Evolutionary conservation across 2,888 invertebrate genomes (phyloP), one percentile per base, ranked within the genome.

Genomic region (Eristalis tenax): DNA sequence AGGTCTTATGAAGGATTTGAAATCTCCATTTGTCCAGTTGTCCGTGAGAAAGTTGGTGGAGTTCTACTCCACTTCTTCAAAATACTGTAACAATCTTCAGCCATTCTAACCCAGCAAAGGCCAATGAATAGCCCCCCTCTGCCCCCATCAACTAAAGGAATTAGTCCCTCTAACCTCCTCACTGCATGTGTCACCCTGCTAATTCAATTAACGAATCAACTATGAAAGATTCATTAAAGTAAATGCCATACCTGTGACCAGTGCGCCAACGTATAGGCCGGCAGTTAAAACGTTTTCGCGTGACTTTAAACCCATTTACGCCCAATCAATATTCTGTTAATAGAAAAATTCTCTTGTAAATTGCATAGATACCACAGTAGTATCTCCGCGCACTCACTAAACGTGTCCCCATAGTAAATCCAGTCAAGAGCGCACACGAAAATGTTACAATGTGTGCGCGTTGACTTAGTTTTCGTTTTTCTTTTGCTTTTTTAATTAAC

Each of bases 321-420:
- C 59, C 38, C 75, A 84, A 84, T 77, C 81, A 81, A 85, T 85
- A 85, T 77, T 81, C 68, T 40, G 76, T 77, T 85, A 85, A 85
- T 85, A 64, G 85, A 85, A 81, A 85, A 85, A 81, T 76, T 85
- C 73, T 63, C 69, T 50, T 28, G 13, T 43, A 81, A 77, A 77
- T 81, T 85, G 69, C 71, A 26, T 63, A 63, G 66, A 59, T 71
- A 71, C 56, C 15, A 5, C 32, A 35, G 18, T 69, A 50, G 18
- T 69, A 61, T 68, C 65, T 15, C 15, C 40, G 13, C 4, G 4
- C 4, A 1, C 43, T 43, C 15, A 43, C 43, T 59, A 23, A 40
- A 59, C 66, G 57, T 57, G 66, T 22, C 38, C 65, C 70, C 11
- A 15, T 28, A 77, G 28, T 73, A 50, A 83, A 28, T 73, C 57